phyloP scores from a whole-genome alignment of 2,113 vertebrate genomes.

The Ceyx margarethae region DNA sequence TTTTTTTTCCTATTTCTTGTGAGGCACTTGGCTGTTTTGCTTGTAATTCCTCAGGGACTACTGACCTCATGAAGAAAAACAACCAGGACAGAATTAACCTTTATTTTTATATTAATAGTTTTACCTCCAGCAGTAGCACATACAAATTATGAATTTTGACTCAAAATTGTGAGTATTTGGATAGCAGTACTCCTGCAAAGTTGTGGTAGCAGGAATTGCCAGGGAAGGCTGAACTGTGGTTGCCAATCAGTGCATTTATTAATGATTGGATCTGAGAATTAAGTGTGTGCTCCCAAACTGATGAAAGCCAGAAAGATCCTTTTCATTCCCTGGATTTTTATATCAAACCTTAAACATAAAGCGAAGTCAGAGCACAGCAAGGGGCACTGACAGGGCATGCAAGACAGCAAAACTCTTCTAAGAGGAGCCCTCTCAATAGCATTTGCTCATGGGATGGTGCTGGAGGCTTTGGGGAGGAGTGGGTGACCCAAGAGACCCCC shows the following conservation, averaged over 20 bases:
- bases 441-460: not conserved
- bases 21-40: constrained; percentile 43
- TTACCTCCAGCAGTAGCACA: constrained; percentile 50
- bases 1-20: constrained; percentile 18
- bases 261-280: not conserved
- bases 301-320: not conserved
- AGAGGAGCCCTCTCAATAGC: not conserved
- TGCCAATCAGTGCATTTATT: not conserved
- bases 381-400: not conserved
- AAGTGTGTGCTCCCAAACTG: not conserved
- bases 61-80: constrained; percentile 63
- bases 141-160: not conserved
- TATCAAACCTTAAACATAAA: not conserved
- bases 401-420: not conserved
- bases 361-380: not conserved
- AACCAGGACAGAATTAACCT: constrained; percentile 55
- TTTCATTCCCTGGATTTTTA: constrained; percentile 13
- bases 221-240: not conserved
- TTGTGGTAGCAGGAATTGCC: not conserved
- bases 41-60: constrained; percentile 45
- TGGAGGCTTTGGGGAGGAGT: not conserved
- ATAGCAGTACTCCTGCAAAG: not conserved
- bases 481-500: not conserved
- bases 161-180: constrained; percentile 24
- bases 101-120: constrained; percentile 58